Evolutionary conservation across 2,888 invertebrate species (phyloP), one percentile per base, ranked within the genome.

Genomic region (Eutolmus rufibarbis): DNA sequence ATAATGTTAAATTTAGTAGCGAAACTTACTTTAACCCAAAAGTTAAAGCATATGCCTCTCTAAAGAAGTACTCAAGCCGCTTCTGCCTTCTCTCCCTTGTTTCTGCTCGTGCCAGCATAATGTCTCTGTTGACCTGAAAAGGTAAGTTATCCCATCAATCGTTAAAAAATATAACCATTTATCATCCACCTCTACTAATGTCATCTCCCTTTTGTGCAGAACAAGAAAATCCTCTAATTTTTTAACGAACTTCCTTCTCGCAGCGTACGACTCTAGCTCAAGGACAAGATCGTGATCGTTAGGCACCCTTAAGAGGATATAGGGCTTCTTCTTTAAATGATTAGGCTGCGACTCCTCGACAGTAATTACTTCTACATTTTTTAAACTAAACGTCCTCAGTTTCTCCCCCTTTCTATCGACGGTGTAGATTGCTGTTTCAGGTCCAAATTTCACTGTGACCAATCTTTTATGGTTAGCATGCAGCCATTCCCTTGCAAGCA

Each of bases 401-500:
- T 97, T 97, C 91, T 98, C 98, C 0, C 98, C 98, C 91, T 98
- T 98, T 9, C 98, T 94, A 90, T 98, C 97, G 0, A 98, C 96
- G 1, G 97, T 96, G 90, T 97, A 96, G 19, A 98, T 94, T 0
- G 96, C 96, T 0, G 96, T 95, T 91, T 98, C 98, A 0, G 98
- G 97, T 0, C 98, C 98, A 90, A 98, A 96, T 89, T 97, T 96
- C 0, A 98, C 95, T 90, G 97, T 98, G 0, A 98, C 98, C 66
- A 97, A 92, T 0, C 98, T 94, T 90, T 97, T 97, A 92, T 98
- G 95, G 90, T 98, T 97, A 1, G 97, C 97, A 91, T 98, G 98
- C 23, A 98, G 94, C 98, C 98, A 98, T 92, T 98, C 98, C 43
- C 97, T 95, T 74, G 98, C 98, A 77, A 97, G 94, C 97, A 98